Conservation (phyloP, 2,113 vertebrate species). For the Ornithorhynchus anatinus region DNA sequence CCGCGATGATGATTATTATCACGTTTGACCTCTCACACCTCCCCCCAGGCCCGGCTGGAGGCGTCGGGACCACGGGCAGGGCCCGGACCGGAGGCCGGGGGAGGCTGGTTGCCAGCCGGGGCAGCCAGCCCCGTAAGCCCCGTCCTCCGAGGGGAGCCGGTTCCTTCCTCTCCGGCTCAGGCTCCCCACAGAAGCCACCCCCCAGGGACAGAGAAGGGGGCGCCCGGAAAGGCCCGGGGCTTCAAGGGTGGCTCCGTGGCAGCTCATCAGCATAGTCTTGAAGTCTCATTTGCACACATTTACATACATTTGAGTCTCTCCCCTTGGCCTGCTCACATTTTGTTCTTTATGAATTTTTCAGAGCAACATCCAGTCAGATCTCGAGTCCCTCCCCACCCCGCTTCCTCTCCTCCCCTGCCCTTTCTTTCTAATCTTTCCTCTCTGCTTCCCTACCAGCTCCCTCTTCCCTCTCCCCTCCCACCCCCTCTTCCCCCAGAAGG, state of each 20-base stretch:
- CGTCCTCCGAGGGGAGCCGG: background rate
- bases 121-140: background rate
- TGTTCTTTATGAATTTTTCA: constrained; percentile 20
- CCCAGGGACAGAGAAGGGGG: background rate
- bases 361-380: constrained; percentile 5
- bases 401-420: background rate
- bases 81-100: background rate
- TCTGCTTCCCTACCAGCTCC: background rate
- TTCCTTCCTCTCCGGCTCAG: no score
- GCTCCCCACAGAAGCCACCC: no score
- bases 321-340: background rate
- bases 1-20: no score
- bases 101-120: background rate
- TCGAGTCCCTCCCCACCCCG: background rate
- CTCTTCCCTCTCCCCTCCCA: background rate
- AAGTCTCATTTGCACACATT: constrained; percentile 31
- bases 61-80: background rate
- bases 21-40: no score
- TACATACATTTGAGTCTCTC: background rate
- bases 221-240: background rate
- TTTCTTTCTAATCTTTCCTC: background rate
- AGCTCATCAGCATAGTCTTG: background rate
- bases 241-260: background rate
- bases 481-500: background rate
- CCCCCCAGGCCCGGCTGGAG: background rate